phyloP scores from a whole-genome alignment of 1,140 invertebrate genomes.

The Penaeus japonicus region DNA sequence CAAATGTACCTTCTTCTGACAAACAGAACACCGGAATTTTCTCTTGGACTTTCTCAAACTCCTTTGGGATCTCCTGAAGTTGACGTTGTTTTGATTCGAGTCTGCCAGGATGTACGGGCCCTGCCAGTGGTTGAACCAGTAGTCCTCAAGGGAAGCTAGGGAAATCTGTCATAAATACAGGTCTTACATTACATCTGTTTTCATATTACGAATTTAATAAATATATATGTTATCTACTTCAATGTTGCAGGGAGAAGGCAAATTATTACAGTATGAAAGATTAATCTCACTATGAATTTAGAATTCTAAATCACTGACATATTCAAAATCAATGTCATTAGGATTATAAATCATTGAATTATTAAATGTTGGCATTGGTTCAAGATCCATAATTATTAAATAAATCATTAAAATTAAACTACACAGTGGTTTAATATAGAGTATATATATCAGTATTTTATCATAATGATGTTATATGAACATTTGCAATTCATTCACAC shows the following conservation, averaged over 20 bases:
- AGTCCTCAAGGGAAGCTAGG: constrained; percentile 53
- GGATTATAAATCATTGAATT: too few relatives aligned
- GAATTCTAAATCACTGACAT: too few relatives aligned
- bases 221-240: neutral
- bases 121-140: constrained; percentile 59
- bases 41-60: constrained; percentile 51
- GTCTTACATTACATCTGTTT: neutral
- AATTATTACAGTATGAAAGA: too few relatives aligned
- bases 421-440: too few relatives aligned
- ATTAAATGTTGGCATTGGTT: too few relatives aligned
- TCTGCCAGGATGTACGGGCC: constrained; percentile 51
- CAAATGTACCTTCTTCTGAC: constrained; percentile 48
- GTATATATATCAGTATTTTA: too few relatives aligned
- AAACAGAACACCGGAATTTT: constrained; percentile 51
- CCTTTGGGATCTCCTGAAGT: constrained; percentile 26
- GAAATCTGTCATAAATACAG: constrained; percentile 28
- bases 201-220: neutral
- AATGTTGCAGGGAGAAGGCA: neutral
- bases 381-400: too few relatives aligned
- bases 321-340: too few relatives aligned
- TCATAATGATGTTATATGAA: too few relatives aligned
- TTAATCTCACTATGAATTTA: too few relatives aligned
- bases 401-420: too few relatives aligned
- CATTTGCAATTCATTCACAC: too few relatives aligned
- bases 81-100: constrained; percentile 40